A percentile compares a stretch with the other conserved stretches of the same genome.
phyloP scores from a whole-genome alignment of 2,797 vertebrate species.

The Pteropus rufus region DNA sequence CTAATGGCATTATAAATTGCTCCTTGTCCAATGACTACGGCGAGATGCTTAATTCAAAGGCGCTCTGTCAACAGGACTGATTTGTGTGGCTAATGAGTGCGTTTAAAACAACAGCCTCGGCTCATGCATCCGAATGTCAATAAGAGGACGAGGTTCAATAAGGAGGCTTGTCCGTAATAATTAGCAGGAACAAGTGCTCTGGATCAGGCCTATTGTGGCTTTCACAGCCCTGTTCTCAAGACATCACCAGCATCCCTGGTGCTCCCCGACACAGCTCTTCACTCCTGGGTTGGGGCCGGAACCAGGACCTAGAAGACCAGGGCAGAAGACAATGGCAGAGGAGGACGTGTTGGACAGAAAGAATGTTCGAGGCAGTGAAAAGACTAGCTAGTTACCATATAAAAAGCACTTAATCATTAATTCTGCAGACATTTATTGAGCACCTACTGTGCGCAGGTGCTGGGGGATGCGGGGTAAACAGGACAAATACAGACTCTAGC shows the following conservation, averaged over 20 bases:
- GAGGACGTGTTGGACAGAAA: background rate
- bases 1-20: conserved; percentile 99
- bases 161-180: conserved; percentile 99
- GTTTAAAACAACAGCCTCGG: conserved; percentile 99
- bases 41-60: conserved; percentile 99
- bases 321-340: background rate
- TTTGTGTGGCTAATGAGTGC: conserved; percentile 99
- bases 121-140: conserved; percentile 99
- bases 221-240: conserved; percentile 79
- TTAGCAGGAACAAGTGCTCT: conserved; percentile 94
- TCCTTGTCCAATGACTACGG: conserved; percentile 99
- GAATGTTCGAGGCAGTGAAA: background rate
- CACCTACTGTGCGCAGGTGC: conserved; percentile 8
- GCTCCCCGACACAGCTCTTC: background rate
- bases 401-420: background rate
- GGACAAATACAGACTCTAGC: background rate
- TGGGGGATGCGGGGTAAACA: background rate
- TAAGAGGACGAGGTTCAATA: conserved; percentile 99
- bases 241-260: conserved; percentile 18
- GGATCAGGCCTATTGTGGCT: conserved; percentile 87
- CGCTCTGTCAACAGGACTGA: conserved; percentile 99
- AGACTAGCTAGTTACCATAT: background rate
- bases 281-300: background rate
- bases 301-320: background rate
- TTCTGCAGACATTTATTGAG: background rate